Base-by-base conservation (phyloP, 2,888 invertebrate genomes). In the Cheilosia pagana region DNA sequence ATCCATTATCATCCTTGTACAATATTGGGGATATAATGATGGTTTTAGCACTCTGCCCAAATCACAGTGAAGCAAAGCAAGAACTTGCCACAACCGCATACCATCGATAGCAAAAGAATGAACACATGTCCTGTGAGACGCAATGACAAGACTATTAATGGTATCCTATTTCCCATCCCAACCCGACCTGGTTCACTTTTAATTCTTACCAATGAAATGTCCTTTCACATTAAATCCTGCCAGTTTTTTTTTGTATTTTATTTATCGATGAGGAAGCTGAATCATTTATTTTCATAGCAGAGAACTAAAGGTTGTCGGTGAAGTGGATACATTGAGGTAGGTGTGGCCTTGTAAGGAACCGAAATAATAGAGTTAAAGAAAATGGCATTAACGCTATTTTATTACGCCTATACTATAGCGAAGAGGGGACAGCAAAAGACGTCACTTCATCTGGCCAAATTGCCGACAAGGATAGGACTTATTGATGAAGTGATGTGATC, bases 21-120 rank as follows among this genome's bases (percentile, higher is more conserved):
- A 72, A 43, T 72, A 76, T 76, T 67, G 52, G 31, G 50, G 21
- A 59, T 39, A 67, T 67, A 59, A 67, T 67, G 43, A 67, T 67
- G 75, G 41, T 39, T 59, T 59, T 52, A 67, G 60, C 59, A 50
- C 48, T 39, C 21, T 45, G 41, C n/a, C 39, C 39, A 50, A 67
- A 75, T 65, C 55, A 50, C 45, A 65, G 57, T 25, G n/a, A 45
- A 28, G 48, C 31, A 41, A 12, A 19, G 28, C 41, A 52, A 52
- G 41, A 41, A 60, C 14, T 60, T 31, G 23, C 10, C 52, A 41
- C 50, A 45, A 62, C 8, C 25, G 28, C 60, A 60, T 8, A 45
- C 23, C 16, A 14, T 39, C 19, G 35, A 50, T 50, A 19, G 7
- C 35, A 19, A 52, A 52, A 19, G 19, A 52, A 12, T 43, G 28